Conservation (phyloP, 2,888 invertebrate genomes). For the Drosophila meridiana region DNA sequence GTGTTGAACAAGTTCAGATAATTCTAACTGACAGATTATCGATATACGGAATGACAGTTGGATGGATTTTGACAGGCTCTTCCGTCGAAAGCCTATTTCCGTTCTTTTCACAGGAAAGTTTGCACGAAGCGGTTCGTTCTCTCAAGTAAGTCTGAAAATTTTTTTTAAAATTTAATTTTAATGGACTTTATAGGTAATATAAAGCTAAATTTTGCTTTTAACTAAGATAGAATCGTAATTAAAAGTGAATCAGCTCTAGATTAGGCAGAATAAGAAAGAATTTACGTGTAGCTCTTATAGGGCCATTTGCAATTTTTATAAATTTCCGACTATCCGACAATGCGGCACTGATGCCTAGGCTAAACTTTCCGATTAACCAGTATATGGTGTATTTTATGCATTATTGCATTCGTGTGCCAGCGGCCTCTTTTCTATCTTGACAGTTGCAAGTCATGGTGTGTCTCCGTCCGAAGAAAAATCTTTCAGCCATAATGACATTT, state of each 20-base stretch:
- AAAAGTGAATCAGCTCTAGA: background rate
- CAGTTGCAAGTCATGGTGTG: no score
- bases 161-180: background rate
- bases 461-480: no score
- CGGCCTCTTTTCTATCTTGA: background rate
- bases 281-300: background rate
- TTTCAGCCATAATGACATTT: no score
- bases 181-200: no score
- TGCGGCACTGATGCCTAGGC: background rate
- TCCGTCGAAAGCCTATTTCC: background rate
- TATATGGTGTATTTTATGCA: background rate
- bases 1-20: background rate
- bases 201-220: background rate
- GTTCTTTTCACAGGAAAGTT: background rate
- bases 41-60: background rate
- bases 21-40: background rate
- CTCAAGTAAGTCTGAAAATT: background rate
- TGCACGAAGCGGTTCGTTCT: background rate
- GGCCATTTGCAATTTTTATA: background rate
- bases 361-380: background rate
- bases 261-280: rapidly evolving
- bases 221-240: background rate
- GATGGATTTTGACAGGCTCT: background rate
- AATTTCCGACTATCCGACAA: background rate
- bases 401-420: background rate